These are phyloP conservation scores for Metridium senile DNA, from an alignment of 92 coral and sea anemone species.

Conservation along the genomic window DNA sequence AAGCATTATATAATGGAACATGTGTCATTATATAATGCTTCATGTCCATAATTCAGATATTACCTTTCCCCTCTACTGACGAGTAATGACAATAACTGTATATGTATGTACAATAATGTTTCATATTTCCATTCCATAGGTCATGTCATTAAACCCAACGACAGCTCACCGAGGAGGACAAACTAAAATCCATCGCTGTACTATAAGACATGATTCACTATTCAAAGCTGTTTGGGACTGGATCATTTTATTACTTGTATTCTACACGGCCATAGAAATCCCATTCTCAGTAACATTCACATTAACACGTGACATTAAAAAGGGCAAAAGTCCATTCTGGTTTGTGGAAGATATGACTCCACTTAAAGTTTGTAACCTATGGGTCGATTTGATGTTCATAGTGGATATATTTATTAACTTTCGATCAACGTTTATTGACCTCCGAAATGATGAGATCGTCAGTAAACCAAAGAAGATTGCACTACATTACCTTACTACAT, in stretches of 20 bases:
- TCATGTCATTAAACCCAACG: constrained; percentile 90
- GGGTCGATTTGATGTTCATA: constrained; percentile 91
- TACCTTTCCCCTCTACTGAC: too few species aligned
- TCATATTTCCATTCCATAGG: constrained; percentile 43
- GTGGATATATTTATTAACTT: constrained; percentile 89
- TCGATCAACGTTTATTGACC: constrained; percentile 82
- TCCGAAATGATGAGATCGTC: constrained; percentile 65
- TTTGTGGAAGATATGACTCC: constrained; percentile 30
- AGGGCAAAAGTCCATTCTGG: not conserved
- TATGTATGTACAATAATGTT: not conserved
- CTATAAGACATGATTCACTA: constrained; percentile 92
- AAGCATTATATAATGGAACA: too few species aligned
- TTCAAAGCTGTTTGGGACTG: constrained; percentile 99
- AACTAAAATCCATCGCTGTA: constrained; percentile 70
- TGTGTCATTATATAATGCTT: too few species aligned
- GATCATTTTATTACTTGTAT: constrained; percentile 81
- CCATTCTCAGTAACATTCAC: constrained; percentile 90
- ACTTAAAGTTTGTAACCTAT: constrained; percentile 61
- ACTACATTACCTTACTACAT: constrained; percentile 81
- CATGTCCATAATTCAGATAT: too few species aligned
- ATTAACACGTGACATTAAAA: constrained; percentile 36
- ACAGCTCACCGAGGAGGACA: constrained; percentile 72
- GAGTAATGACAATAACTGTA: not conserved
- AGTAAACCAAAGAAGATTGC: constrained; percentile 81
- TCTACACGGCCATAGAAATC: constrained; percentile 96